These are phyloP conservation scores for Brevimyrus niger DNA, from an alignment of 2,113 vertebrate genomes.

Conservation along the genomic window DNA sequence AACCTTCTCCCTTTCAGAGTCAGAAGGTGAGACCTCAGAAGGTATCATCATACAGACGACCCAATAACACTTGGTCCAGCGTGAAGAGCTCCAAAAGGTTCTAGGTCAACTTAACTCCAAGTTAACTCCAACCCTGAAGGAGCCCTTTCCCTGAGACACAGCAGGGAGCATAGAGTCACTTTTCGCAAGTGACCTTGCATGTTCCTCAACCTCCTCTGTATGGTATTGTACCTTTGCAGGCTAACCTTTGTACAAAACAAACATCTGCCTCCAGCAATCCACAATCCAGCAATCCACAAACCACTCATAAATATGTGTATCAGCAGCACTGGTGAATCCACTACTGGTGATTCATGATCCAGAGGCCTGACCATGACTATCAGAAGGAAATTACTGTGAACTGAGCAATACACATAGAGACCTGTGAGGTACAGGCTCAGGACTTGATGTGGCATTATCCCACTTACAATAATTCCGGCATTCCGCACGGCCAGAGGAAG, in stretches of 20 bases:
- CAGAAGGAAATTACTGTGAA: background rate
- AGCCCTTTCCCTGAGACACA: background rate
- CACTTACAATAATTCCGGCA: constrained; percentile 75
- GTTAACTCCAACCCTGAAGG: background rate
- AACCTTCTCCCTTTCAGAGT: background rate
- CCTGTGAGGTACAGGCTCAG: background rate
- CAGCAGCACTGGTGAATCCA: background rate
- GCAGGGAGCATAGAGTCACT: background rate
- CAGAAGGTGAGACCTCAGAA: background rate
- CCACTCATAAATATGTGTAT: background rate
- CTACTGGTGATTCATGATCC: background rate
- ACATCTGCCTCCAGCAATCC: background rate
- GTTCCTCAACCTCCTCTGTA: background rate
- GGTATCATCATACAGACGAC: background rate
- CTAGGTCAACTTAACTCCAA: background rate
- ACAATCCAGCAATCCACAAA: background rate
- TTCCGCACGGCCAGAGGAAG: constrained; percentile 80
- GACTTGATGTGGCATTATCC: background rate
- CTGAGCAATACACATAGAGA: background rate
- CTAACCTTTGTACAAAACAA: background rate
- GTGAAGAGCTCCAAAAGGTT: background rate
- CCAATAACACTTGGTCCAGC: background rate
- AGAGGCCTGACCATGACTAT: background rate
- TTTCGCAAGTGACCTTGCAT: background rate
- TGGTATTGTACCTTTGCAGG: background rate